Conservation (phyloP, 2,113 vertebrate species). For the Rattus rattus region DNA sequence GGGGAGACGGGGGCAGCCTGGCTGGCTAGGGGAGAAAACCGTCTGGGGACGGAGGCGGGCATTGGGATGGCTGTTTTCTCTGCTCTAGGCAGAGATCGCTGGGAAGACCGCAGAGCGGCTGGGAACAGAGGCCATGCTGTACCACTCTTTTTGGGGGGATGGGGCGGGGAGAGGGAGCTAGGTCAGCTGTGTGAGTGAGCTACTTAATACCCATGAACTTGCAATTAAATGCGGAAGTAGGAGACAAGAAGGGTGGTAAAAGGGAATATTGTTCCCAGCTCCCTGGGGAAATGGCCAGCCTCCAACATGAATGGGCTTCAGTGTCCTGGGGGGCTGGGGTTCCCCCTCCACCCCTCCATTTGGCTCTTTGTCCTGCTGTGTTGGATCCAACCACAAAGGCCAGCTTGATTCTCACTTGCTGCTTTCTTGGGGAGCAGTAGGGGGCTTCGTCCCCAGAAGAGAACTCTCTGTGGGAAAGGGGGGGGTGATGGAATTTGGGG, state of each 20-base stretch:
- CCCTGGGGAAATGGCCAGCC: constrained; percentile 83
- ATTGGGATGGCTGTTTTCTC: neutral
- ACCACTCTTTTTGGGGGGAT: constrained; percentile 79
- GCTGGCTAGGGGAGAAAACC: constrained; percentile 72
- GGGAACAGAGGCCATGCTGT: constrained; percentile 84
- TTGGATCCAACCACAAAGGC: constrained; percentile 91
- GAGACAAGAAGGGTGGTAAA: constrained; percentile 89
- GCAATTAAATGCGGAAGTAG: constrained; percentile 94
- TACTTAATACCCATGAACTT: constrained; percentile 92
- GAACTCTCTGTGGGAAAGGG: constrained; percentile 72
- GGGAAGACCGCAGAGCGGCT: constrained; percentile 65
- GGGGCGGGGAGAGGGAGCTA: constrained; percentile 75
- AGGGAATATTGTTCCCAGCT: constrained; percentile 90
- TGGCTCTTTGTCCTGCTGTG: constrained; percentile 90
- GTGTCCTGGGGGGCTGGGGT: constrained; percentile 85
- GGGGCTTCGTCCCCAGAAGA: constrained; percentile 73
- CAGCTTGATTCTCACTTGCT: constrained; percentile 91
- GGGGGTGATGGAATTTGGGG: constrained; percentile 12
- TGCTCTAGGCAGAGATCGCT: constrained; percentile 47
- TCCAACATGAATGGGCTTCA: constrained; percentile 89
- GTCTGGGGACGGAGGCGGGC: constrained; percentile 24
- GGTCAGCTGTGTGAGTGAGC: constrained; percentile 90
- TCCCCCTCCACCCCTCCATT: constrained; percentile 83
- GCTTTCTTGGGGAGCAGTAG: constrained; percentile 75
- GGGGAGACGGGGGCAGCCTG: neutral